Conservation (phyloP, 2,113 vertebrate genomes). For the Rhynchomys soricoides region DNA sequence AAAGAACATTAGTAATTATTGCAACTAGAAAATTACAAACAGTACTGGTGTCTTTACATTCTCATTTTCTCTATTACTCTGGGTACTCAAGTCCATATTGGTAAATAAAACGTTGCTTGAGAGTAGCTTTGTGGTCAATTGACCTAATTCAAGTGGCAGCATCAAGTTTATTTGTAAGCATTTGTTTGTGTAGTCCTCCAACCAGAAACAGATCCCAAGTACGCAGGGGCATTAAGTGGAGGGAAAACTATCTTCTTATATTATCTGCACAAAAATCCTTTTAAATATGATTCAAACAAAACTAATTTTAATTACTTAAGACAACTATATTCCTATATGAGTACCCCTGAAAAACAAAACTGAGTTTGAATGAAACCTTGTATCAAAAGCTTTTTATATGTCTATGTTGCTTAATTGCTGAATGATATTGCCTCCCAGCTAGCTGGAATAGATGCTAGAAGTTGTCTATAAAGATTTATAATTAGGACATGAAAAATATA, state of each 20-base stretch:
- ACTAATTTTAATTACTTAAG: conserved; percentile 36
- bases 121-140: conserved; percentile 43
- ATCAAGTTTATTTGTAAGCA: conserved; percentile 42
- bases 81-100: conserved; percentile 35
- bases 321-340: conserved; percentile 33
- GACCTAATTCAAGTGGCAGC: conserved; percentile 35
- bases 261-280: conserved; percentile 42
- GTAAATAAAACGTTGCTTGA: conserved; percentile 43
- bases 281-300: conserved; percentile 60
- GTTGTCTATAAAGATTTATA: conserved; percentile 50
- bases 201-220: conserved; percentile 29
- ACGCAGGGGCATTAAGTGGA: neutral
- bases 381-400: conserved; percentile 28
- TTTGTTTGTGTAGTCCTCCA: conserved; percentile 24
- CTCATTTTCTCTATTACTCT: conserved; percentile 12
- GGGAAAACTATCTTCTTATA: conserved; percentile 33
- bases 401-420: conserved; percentile 15
- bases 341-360: conserved; percentile 4
- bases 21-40: conserved; percentile 72
- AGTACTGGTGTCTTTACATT: conserved; percentile 40
- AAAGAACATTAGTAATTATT: conserved; percentile 81
- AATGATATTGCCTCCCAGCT: conserved; percentile 17
- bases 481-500: neutral
- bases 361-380: conserved; percentile 26
- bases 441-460: conserved; percentile 18